These are phyloP conservation scores for Gymnodraco acuticeps DNA, from an alignment of 2,797 vertebrate species.

Conservation along the genomic window DNA sequence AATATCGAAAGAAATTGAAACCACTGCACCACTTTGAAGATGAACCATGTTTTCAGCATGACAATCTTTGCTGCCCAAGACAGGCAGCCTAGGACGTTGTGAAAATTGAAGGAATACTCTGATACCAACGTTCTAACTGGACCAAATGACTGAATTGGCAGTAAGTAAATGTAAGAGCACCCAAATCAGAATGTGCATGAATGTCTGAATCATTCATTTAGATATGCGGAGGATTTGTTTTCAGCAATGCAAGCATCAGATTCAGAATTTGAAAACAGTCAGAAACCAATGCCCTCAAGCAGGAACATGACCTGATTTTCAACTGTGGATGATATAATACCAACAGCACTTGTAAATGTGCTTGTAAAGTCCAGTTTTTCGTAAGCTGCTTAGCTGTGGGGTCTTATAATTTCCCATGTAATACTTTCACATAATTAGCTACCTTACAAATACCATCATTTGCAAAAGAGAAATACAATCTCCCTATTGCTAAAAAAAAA, in stretches of 20 bases:
- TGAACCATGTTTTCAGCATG: not conserved
- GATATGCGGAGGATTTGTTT: not conserved
- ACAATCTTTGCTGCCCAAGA: conserved; percentile 18
- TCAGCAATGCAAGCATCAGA: conserved; percentile 16
- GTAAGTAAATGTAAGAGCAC: not conserved
- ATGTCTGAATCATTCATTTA: conserved; percentile 3
- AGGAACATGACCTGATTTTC: conserved; percentile 13
- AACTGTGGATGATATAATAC: conserved; percentile 5
- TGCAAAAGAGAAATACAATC: not conserved
- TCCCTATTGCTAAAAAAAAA: too few species aligned
- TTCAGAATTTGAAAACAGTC: conserved; percentile 22
- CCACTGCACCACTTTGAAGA: conserved; percentile 6
- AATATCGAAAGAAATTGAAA: conserved; percentile 3
- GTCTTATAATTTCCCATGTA: not conserved
- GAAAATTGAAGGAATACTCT: not conserved
- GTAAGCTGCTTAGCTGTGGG: not conserved
- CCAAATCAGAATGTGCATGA: not conserved
- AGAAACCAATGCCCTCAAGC: conserved; percentile 2
- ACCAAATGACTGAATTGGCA: not conserved
- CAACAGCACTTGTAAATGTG: not conserved
- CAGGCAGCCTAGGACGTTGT: not conserved
- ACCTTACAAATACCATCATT: not conserved
- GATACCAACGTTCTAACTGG: not conserved
- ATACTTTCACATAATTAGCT: not conserved
- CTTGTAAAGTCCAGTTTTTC: not conserved